Evolutionary conservation across 2,888 invertebrate species (phyloP), one percentile per base, ranked within the genome.

Genomic region (Campoplex capitator): DNA sequence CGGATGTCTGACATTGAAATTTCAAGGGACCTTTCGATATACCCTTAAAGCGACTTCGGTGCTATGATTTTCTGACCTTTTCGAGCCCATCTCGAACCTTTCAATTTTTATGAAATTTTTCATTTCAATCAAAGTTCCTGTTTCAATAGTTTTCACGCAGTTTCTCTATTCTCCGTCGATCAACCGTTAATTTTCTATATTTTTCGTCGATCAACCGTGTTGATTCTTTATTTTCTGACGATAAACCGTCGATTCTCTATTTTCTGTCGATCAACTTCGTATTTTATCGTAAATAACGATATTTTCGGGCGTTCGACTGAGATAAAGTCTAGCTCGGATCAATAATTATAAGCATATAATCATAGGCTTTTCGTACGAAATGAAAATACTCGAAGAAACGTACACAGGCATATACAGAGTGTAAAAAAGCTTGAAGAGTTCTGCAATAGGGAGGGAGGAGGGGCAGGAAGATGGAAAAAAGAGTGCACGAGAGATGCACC

Each of bases 401-500:
- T 62, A 32, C 16, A 58, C 23, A 23, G 23, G 32, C 38, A 4
- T 0, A 16, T 0, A 16, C 2, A 18, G 62, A 62, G 38, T 8
- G 13, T 13, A 56, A 68, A 9, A 68, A n/a, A 6, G 38, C 38
- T 42, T 4, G 18, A 38, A 58, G 58, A 58, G 28, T 38, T 42
- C 35, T 42, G 38, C 38, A 9, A 16, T 67, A 42, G 68, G 35
- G 16, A 16, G 32, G 23, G 6, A 13, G 9, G n/a, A 23, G 8
- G 13, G n/a, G 16, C n/a, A 16, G 11, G 38, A 23, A 45, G 28
- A 32, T 58, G 56, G 62, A 28, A 54, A 23, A 75, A 75, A 54
- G 23, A 58, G 45, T 73, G 54, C 56, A 56, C 74, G 58, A 79
- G 70, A 71, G 81, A 88, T 86, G 84, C 84, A 86, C 83, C 78